Evolutionary conservation across 2,888 invertebrate species (phyloP).

Genomic region (Sinodicranocentrus sp.): DNA sequence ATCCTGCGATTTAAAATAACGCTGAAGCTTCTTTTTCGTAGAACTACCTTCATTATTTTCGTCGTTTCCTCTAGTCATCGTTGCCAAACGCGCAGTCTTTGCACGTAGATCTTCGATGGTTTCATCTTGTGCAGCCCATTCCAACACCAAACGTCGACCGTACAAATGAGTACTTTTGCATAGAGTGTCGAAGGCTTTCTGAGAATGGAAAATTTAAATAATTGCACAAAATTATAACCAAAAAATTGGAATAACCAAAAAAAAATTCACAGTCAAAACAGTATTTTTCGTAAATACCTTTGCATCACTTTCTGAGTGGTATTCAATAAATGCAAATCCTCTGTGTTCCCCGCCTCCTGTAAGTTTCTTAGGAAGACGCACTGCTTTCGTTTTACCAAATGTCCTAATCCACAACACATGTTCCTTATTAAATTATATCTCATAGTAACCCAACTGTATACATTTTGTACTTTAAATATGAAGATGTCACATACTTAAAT

Average conservation of each 20-base stretch:
- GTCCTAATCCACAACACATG: conserved; percentile 85
- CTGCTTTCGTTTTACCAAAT: conserved; percentile 94
- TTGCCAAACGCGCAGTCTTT: conserved; percentile 85
- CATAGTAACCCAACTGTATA: not conserved
- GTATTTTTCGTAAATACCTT: conserved; percentile 82
- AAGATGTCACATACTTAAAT: conserved; percentile 85
- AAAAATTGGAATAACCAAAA: no score
- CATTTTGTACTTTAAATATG: conserved; percentile 26
- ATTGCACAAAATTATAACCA: no score
- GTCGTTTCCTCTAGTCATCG: not conserved
- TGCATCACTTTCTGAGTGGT: conserved; percentile 91
- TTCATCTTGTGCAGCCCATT: conserved; percentile 93
- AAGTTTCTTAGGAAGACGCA: conserved; percentile 94
- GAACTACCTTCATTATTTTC: conserved; percentile 44
- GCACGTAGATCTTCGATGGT: conserved; percentile 89
- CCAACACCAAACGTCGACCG: conserved; percentile 94
- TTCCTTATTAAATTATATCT: no score
- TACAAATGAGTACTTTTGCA: conserved; percentile 98
- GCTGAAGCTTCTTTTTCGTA: conserved; percentile 66
- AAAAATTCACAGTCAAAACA: no score
- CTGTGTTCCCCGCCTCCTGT: conserved; percentile 89
- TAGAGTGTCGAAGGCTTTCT: conserved; percentile 95
- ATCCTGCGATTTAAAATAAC: conserved; percentile 64
- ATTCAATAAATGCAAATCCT: conserved; percentile 99
- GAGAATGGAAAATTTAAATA: conserved; percentile 49